Conservation (phyloP, 2,113 vertebrate species). For the Corythornis vintsioides region DNA sequence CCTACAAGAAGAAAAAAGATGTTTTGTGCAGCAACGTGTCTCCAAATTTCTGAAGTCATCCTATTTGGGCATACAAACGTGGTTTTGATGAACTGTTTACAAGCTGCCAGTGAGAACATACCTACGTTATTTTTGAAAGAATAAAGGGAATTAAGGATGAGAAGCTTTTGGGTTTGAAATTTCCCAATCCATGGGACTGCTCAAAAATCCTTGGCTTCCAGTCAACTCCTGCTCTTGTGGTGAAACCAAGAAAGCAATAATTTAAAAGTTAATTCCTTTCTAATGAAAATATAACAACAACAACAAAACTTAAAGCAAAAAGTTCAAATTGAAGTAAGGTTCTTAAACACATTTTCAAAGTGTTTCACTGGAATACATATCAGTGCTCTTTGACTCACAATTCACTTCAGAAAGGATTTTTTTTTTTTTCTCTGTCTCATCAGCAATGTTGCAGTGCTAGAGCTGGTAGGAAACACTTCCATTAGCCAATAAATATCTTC, state of each 20-base stretch:
- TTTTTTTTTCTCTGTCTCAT: neutral
- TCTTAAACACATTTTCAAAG: neutral
- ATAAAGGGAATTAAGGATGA: neutral
- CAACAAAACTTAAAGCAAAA: neutral
- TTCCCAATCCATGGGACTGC: neutral
- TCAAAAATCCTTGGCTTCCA: neutral
- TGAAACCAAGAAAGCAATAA: neutral
- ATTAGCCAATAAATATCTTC: neutral
- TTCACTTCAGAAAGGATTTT: neutral
- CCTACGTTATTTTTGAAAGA: neutral
- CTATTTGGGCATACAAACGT: neutral
- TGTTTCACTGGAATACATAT: neutral
- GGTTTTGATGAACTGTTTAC: neutral
- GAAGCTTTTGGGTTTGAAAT: neutral
- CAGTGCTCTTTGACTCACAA: neutral
- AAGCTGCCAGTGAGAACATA: neutral
- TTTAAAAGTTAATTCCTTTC: neutral
- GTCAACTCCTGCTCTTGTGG: neutral
- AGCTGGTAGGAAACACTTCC: neutral
- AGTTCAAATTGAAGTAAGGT: neutral
- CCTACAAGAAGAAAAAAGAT: neutral
- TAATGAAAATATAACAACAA: neutral
- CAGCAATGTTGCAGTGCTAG: neutral
- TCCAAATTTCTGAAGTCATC: neutral
- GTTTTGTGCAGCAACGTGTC: neutral